Base-by-base conservation (phyloP, 1,140 invertebrate genomes). In the Ceratosolen fusciceps region DNA sequence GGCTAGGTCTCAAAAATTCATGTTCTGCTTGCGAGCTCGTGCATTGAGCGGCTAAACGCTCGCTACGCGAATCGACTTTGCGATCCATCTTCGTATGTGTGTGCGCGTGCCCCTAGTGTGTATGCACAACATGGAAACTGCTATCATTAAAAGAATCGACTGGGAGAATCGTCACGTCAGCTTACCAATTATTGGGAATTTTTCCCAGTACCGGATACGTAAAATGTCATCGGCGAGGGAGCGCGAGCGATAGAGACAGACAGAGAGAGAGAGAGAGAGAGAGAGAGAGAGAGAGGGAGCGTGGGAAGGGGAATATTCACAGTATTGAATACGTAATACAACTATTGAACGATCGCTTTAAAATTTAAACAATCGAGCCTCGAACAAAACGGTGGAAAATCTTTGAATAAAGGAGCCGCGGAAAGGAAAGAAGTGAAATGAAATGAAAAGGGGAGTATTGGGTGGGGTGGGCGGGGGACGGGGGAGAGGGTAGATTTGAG, bases 151-250 rank as follows among this genome's bases (percentile, higher is more conserved):
- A 26, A 54, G 24, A 31, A 39, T 24, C 43, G 56, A 73, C 47
- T 47, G 54, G 74, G 79, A 79, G 78, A 77, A 76, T 81, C 68
- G 77, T 83, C 74, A 71, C 31, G 70, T 73, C 74, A 81, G 77
- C 82, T 83, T 82, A 70, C 54, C 81, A 84, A 84, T 85, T 84
- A 83, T 82, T 62, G 37, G 47, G 68, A 62, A 29, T 80, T 81
- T 60, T 67, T n/a, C 47, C 16, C 52, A 26, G 16, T 21, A 12
- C 31, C 12, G n/a, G n/a, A n/a, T n/a, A n/a, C n/a, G n/a, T n/a
- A n/a, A n/a, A n/a, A n/a, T n/a, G n/a, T n/a, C n/a, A n/a, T n/a
- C n/a, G n/a, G n/a, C n/a, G n/a, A n/a, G n/a, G n/a, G n/a, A n/a
- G n/a, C n/a, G n/a, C n/a, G n/a, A n/a, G n/a, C 8, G 16, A 56